A percentile compares a stretch with the other conserved stretches of the same genome.
Evolutionary conservation across 2,888 invertebrate genomes (phyloP).

Genomic region (Diaphora mendica): DNA sequence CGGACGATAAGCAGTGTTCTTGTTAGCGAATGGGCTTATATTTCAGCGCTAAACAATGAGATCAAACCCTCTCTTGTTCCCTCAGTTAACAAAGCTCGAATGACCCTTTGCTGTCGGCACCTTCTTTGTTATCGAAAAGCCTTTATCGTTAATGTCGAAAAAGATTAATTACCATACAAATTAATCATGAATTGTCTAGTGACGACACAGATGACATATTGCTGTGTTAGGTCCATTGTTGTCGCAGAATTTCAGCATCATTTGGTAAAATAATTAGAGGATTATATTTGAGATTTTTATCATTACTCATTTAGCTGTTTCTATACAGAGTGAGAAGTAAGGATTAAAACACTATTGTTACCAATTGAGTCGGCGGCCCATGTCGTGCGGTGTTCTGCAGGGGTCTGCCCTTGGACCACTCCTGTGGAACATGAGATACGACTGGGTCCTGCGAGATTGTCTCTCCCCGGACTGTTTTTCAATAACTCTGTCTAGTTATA

Average conservation of each 20-base stretch:
- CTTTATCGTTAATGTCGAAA: conserved; percentile 71
- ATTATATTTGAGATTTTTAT: not conserved
- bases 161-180: conserved; percentile 79
- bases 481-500: no score
- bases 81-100: conserved; percentile 72
- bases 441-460: no score
- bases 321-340: not conserved
- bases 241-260: conserved; percentile 14
- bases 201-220: conserved; percentile 47
- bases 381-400: no score
- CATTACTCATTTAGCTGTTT: not conserved
- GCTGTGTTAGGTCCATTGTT: conserved; percentile 46
- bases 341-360: not conserved
- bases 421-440: no score
- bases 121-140: conserved; percentile 62
- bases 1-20: conserved; percentile 39
- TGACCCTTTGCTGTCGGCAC: conserved; percentile 62
- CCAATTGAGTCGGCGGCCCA: no score
- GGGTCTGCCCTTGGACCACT: no score
- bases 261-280: conserved; percentile 12
- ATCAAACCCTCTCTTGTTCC: conserved; percentile 65
- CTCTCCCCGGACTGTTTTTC: no score
- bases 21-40: conserved; percentile 68
- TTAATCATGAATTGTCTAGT: conserved; percentile 55
- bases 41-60: conserved; percentile 76